Evolutionary conservation across 2,888 invertebrate genomes (phyloP).

Genomic region (Drosophila affinis): DNA sequence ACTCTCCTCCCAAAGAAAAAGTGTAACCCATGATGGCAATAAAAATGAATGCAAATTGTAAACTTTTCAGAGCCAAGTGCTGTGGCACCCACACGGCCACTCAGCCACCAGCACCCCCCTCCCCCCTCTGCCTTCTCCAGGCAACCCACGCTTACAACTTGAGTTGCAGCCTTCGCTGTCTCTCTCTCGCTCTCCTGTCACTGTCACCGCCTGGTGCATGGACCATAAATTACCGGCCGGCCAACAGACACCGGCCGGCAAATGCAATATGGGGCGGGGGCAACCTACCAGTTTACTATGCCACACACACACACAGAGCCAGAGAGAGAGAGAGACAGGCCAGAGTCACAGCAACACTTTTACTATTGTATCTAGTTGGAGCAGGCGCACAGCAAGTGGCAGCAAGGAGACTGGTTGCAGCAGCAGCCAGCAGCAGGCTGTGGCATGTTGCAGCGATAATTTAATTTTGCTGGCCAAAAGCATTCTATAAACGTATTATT

Average conservation of each 20-base stretch:
- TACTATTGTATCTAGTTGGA: slow-evolving; percentile 83
- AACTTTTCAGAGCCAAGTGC: slow-evolving; percentile 72
- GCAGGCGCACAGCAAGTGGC: slow-evolving; percentile 81
- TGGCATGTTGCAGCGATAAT: slow-evolving; percentile 31
- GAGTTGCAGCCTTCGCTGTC: slow-evolving; percentile 34
- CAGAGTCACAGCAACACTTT: slow-evolving; percentile 69
- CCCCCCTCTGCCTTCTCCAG: slow-evolving; percentile 55
- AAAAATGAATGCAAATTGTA: slow-evolving; percentile 75
- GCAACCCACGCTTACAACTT: slow-evolving; percentile 15
- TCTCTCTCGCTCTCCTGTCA: slow-evolving; percentile 28
- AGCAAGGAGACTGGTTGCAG: slow-evolving; percentile 55
- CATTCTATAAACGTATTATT: slow-evolving; percentile 2
- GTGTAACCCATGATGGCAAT: slow-evolving; percentile 50
- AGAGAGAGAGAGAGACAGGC: not conserved
- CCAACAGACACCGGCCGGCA: slow-evolving; percentile 60
- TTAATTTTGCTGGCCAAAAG: slow-evolving; percentile 32
- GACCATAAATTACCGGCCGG: slow-evolving; percentile 72
- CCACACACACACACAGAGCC: slow-evolving; percentile 37
- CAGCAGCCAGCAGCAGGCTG: slow-evolving; percentile 17
- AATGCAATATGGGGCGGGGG: slow-evolving; percentile 28
- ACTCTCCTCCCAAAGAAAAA: not conserved
- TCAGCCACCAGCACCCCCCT: not conserved
- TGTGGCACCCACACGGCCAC: slow-evolving; percentile 4
- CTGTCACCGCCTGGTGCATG: slow-evolving; percentile 37
- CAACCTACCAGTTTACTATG: slow-evolving; percentile 54